phyloP scores from a whole-genome alignment of 2,797 vertebrate species.

The Sparus aurata region DNA sequence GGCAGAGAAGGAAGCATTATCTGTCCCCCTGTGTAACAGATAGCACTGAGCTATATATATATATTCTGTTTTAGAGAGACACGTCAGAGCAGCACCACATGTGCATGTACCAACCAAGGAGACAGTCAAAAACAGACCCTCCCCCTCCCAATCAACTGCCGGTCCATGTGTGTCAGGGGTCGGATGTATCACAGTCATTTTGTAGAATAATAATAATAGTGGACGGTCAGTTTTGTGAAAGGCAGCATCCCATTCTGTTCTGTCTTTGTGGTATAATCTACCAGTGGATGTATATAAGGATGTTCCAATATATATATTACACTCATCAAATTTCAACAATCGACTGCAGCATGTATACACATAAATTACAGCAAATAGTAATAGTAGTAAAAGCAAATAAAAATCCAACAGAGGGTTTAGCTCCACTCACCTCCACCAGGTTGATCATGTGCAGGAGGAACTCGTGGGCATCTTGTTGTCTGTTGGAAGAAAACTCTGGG shows the following conservation, averaged over 20 bases:
- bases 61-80: constrained; percentile 77
- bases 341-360: background rate
- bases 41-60: constrained; percentile 79
- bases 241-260: background rate
- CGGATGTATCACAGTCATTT: constrained; percentile 5
- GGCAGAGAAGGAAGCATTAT: constrained; percentile 79
- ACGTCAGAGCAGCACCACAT: constrained; percentile 64
- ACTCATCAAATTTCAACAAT: background rate
- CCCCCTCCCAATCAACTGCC: constrained; percentile 16
- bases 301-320: no score
- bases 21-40: constrained; percentile 75
- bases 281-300: background rate
- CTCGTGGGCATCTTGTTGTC: constrained; percentile 97
- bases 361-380: no score
- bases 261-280: background rate
- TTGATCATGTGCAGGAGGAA: constrained; percentile 95
- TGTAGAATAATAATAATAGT: background rate
- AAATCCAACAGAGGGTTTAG: background rate
- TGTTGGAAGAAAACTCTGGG: constrained; percentile 95
- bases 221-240: background rate
- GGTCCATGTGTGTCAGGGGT: constrained; percentile 25
- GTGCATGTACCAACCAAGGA: constrained; percentile 60
- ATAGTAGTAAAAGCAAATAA: no score
- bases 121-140: constrained; percentile 57
- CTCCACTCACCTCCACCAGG: constrained; percentile 91